Conservation (phyloP, 2,113 vertebrate species). For the Copsychus sechellarum region DNA sequence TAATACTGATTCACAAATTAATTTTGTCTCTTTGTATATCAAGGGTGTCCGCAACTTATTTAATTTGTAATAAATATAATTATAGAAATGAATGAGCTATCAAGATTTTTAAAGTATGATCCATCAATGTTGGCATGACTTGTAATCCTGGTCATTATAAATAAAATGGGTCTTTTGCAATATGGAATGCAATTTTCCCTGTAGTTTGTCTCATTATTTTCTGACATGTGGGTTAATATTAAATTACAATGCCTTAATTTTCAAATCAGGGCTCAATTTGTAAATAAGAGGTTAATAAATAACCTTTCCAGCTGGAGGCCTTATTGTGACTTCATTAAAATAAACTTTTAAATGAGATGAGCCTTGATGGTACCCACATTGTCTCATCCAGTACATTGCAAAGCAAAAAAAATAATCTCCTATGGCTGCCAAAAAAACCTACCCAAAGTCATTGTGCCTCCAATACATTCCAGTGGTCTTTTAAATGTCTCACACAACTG, state of each 20-base stretch:
- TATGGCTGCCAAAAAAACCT: neutral
- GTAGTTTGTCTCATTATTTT: slow-evolving; percentile 79
- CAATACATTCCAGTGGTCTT: neutral
- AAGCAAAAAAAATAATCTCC: neutral
- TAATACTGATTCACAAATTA: slow-evolving; percentile 86
- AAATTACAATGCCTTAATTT: slow-evolving; percentile 82
- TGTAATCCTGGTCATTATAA: slow-evolving; percentile 81
- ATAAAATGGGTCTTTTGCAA: slow-evolving; percentile 80
- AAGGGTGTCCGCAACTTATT: slow-evolving; percentile 79
- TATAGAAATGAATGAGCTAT: slow-evolving; percentile 93
- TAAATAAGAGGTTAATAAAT: slow-evolving; percentile 80
- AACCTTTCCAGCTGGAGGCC: slow-evolving; percentile 74
- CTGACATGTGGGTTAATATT: slow-evolving; percentile 81
- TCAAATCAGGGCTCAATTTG: slow-evolving; percentile 79
- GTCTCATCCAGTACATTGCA: neutral
- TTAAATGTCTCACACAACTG: neutral
- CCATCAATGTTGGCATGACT: slow-evolving; percentile 83
- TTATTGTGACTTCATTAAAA: slow-evolving; percentile 50
- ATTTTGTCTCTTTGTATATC: slow-evolving; percentile 81
- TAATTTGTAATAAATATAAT: slow-evolving; percentile 86
- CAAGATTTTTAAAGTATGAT: slow-evolving; percentile 84
- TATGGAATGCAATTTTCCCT: slow-evolving; percentile 80
- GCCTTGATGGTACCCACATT: neutral
- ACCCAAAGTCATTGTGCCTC: neutral
- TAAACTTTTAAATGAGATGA: slow-evolving; percentile 49